phyloP scores from a whole-genome alignment of 1,140 invertebrate species.

The Zaprionus inermis region DNA sequence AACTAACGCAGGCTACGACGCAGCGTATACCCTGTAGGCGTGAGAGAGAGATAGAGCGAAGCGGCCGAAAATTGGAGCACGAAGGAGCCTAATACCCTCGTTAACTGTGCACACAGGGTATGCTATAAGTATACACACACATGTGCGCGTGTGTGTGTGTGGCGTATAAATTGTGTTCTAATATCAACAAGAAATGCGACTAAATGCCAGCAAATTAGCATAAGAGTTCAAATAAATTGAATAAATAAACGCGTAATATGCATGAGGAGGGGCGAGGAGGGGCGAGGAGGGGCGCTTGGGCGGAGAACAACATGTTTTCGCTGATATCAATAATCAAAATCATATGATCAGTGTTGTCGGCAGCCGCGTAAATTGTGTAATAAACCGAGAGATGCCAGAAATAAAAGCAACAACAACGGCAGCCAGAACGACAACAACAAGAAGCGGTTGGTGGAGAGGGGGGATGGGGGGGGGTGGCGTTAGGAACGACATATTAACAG shows the following conservation, averaged over 20 bases:
- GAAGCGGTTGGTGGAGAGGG: background rate
- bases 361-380: constrained; percentile 55
- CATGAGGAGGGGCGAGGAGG: constrained; percentile 16
- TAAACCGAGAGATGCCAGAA: constrained; percentile 40
- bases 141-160: background rate
- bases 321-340: constrained; percentile 61
- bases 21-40: constrained; percentile 8
- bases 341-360: constrained; percentile 62
- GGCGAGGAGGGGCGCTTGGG: background rate
- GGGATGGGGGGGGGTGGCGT: background rate
- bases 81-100: background rate
- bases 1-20: background rate
- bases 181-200: constrained; percentile 44
- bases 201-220: constrained; percentile 66
- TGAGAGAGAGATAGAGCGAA: background rate
- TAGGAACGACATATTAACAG: constrained; percentile 21
- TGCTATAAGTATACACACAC: constrained; percentile 1
- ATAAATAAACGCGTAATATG: constrained; percentile 53
- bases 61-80: background rate
- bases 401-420: constrained; percentile 28
- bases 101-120: background rate
- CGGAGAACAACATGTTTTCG: constrained; percentile 22
- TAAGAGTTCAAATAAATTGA: constrained; percentile 53
- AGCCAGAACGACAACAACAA: background rate
- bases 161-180: constrained; percentile 40